Evolutionary conservation across 2,113 vertebrate genomes (phyloP).

Genomic region (Thermophis baileyi): DNA sequence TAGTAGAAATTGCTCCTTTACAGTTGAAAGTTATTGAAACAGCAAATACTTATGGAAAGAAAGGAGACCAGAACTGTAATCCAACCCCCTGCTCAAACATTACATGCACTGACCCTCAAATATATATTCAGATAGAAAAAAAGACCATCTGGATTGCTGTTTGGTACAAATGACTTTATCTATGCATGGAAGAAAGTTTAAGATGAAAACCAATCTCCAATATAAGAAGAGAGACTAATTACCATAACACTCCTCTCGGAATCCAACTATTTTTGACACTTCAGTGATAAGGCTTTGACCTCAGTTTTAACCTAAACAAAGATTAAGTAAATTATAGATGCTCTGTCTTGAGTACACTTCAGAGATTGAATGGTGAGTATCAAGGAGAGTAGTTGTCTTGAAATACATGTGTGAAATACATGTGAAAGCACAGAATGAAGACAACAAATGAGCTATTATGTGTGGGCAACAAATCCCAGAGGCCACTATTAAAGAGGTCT

Average conservation of each 20-base stretch:
- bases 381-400: background rate
- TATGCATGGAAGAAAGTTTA: background rate
- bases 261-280: background rate
- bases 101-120: too few species aligned
- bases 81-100: too few species aligned
- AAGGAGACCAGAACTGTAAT: too few species aligned
- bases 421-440: background rate
- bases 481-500: background rate
- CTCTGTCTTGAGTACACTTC: background rate
- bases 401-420: background rate
- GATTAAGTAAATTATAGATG: background rate
- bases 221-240: background rate
- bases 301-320: background rate
- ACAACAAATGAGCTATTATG: background rate
- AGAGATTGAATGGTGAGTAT: background rate
- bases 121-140: too few species aligned
- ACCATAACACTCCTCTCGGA: background rate
- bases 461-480: background rate
- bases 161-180: background rate
- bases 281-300: background rate
- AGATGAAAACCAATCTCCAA: background rate
- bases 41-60: too few species aligned
- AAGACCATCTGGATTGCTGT: too few species aligned
- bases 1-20: too few species aligned
- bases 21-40: too few species aligned